A percentile compares a stretch with the other conserved stretches of the same genome.
phyloP scores from a whole-genome alignment of 2,113 vertebrate genomes.

The Lagopus leucura region DNA sequence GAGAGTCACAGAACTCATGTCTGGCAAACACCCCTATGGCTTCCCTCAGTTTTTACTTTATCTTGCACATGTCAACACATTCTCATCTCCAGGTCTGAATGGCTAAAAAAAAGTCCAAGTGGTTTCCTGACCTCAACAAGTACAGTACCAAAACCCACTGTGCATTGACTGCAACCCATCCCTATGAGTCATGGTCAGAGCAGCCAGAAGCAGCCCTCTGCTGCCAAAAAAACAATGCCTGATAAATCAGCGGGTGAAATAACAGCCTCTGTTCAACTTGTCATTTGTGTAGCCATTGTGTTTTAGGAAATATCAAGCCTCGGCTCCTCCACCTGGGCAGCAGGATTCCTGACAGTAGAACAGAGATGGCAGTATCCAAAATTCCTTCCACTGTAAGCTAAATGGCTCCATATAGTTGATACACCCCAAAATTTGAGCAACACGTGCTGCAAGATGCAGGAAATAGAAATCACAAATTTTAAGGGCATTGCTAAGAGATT shows the following conservation, averaged over 20 bases:
- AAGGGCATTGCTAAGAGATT: neutral
- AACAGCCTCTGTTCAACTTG: neutral
- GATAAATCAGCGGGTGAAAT: neutral
- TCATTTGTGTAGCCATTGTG: neutral
- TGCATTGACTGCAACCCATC: neutral
- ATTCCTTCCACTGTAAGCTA: neutral
- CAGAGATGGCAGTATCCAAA: neutral
- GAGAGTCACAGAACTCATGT: neutral
- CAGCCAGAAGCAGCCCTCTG: neutral
- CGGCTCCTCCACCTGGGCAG: neutral
- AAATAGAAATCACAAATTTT: neutral
- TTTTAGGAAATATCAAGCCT: neutral
- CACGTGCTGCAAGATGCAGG: accelerated
- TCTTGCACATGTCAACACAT: neutral
- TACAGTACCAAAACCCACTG: neutral
- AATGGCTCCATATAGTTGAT: neutral
- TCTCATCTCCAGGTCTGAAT: neutral
- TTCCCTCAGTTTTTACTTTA: neutral
- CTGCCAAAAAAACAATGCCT: neutral
- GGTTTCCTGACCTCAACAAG: neutral
- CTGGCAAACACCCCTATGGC: neutral
- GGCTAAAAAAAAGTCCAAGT: neutral
- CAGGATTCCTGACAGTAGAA: neutral
- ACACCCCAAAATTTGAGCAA: neutral
- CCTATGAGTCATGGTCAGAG: neutral